Conservation (phyloP, 2,797 vertebrate species). For the Menidia menidia region DNA sequence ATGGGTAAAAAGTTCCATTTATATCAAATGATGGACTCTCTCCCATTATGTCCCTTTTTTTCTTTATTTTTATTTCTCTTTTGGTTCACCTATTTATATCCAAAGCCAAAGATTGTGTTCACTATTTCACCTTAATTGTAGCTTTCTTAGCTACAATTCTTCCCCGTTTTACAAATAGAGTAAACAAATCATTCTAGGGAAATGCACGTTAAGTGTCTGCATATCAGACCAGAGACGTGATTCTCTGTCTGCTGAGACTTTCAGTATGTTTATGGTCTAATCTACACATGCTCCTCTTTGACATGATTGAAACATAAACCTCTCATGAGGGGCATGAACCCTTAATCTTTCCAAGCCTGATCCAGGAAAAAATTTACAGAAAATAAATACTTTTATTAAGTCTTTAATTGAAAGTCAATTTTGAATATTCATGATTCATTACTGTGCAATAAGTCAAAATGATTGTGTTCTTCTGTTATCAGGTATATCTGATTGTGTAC, state of each 20-base stretch:
- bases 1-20: background rate
- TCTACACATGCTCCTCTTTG: constrained; percentile 40
- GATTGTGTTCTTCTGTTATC: too few relatives aligned
- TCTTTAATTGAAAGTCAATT: too few relatives aligned
- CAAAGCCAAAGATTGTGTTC: constrained; percentile 8
- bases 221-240: background rate
- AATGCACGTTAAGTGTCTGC: background rate
- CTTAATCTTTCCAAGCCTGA: too few relatives aligned
- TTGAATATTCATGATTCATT: too few relatives aligned
- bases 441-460: too few relatives aligned
- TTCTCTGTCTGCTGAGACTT: background rate
- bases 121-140: background rate
- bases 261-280: background rate
- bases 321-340: background rate
- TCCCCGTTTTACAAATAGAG: background rate
- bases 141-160: background rate
- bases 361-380: too few relatives aligned
- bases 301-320: constrained; percentile 38
- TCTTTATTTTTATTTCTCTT: background rate
- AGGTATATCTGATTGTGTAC: too few relatives aligned
- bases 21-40: background rate
- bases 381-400: too few relatives aligned
- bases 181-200: background rate
- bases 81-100: background rate
- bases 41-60: background rate